These are phyloP conservation scores for Clusia tigrina DNA, from an alignment of 2,888 invertebrate genomes.

Conservation along the genomic window DNA sequence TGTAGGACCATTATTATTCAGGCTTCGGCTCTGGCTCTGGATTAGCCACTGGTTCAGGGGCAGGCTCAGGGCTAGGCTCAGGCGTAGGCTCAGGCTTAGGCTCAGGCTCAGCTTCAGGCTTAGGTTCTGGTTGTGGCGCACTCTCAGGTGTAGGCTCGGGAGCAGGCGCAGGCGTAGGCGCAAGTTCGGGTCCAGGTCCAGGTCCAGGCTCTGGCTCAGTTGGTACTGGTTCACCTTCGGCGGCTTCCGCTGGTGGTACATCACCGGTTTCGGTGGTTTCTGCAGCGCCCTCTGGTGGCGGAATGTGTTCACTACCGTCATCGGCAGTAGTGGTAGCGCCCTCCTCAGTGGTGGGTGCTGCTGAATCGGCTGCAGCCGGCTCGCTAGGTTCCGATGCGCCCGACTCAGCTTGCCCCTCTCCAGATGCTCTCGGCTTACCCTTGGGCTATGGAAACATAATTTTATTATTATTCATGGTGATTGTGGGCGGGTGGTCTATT, in stretches of 20 bases:
- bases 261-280: constrained; percentile 12
- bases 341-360: constrained; percentile 45
- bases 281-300: constrained; percentile 13
- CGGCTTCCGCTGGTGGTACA: constrained; percentile 18
- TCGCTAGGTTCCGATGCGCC: constrained; percentile 29
- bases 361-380: constrained; percentile 38
- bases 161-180: neutral
- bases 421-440: constrained; percentile 32
- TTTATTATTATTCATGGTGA: neutral
- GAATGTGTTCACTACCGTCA: constrained; percentile 46
- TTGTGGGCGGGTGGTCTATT: no score
- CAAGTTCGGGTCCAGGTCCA: neutral
- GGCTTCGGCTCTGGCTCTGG: no score
- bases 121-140: neutral
- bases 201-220: neutral
- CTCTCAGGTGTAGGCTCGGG: constrained; percentile 5
- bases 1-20: no score
- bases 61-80: no score
- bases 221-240: neutral
- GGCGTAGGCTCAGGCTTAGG: no score
- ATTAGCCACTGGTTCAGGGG: no score
- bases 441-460: neutral
- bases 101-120: neutral
- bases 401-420: constrained; percentile 27
- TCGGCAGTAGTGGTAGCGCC: constrained; percentile 45